Percentiles rank a stretch among this genome's conserved stretches.
Evolutionary conservation across 2,113 vertebrate species (phyloP).

Genomic region (Serilophus lunatus): DNA sequence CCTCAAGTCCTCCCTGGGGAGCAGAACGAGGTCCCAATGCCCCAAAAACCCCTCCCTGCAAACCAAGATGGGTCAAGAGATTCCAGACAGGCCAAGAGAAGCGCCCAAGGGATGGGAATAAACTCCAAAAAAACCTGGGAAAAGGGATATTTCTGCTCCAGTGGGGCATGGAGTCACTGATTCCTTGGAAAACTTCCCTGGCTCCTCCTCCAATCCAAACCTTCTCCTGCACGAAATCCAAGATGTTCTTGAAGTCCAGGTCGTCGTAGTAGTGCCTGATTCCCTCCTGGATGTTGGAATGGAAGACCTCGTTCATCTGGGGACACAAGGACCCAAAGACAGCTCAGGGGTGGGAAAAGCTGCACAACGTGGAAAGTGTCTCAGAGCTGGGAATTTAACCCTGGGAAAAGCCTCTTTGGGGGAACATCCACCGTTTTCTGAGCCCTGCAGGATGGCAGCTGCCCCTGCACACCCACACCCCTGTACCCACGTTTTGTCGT

Average conservation of each 20-base stretch:
- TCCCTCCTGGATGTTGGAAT: conserved; percentile 85
- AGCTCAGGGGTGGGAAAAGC: too few species aligned
- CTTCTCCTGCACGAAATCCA: conserved; percentile 91
- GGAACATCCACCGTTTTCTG: not conserved
- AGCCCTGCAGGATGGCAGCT: not conserved
- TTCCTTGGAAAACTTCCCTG: accelerated
- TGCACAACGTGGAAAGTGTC: not conserved
- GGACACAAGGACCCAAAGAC: not conserved
- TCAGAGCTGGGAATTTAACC: not conserved
- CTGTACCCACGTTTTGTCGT: too few species aligned
- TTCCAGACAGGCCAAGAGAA: not conserved
- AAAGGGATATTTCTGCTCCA: not conserved
- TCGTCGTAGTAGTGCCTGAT: conserved; percentile 92
- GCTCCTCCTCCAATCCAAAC: conserved; percentile 4
- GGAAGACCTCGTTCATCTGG: conserved; percentile 81
- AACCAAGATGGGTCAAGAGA: not conserved
- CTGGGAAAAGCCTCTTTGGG: not conserved
- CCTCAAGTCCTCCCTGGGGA: too few species aligned
- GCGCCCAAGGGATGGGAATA: not conserved
- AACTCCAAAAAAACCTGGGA: not conserved
- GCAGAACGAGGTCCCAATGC: too few species aligned
- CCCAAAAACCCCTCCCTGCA: too few species aligned
- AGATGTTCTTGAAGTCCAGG: conserved; percentile 92
- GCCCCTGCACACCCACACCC: too few species aligned
- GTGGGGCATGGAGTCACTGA: accelerated